Conservation (phyloP, 1,140 invertebrate species). For the Leguminivora glycinivorella region DNA sequence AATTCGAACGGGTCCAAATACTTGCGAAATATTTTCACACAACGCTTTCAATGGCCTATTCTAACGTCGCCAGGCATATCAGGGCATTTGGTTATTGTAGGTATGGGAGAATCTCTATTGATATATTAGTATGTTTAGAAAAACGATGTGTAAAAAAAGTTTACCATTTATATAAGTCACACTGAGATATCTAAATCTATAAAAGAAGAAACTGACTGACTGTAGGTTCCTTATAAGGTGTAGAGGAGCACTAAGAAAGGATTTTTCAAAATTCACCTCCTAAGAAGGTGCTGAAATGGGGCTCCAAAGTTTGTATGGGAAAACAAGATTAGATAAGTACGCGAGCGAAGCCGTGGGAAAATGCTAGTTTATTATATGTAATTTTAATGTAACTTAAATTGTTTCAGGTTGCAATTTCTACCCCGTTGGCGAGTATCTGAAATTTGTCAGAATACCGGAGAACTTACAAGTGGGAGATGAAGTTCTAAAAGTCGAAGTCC, state of each 20-base stretch:
- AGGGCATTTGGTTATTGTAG: constrained; percentile 16
- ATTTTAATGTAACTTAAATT: constrained; percentile 33
- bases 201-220: too few relatives aligned
- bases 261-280: too few relatives aligned
- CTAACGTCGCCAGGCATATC: constrained; percentile 7
- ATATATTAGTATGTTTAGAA: constrained; percentile 11
- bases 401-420: constrained; percentile 89
- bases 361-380: neutral
- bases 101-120: constrained; percentile 25
- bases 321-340: too few relatives aligned
- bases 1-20: constrained; percentile 19
- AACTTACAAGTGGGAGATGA: constrained; percentile 84
- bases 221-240: too few relatives aligned
- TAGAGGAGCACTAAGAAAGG: too few relatives aligned
- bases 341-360: too few relatives aligned
- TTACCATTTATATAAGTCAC: neutral
- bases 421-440: constrained; percentile 86
- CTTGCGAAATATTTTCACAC: constrained; percentile 27
- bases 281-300: too few relatives aligned
- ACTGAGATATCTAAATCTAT: neutral
- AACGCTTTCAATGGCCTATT: constrained; percentile 13
- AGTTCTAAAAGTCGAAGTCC: constrained; percentile 85
- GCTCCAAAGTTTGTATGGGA: too few relatives aligned
- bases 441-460: constrained; percentile 88
- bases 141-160: neutral